phyloP scores from a whole-genome alignment of 2,888 invertebrate species.

The Amiota mariae region DNA sequence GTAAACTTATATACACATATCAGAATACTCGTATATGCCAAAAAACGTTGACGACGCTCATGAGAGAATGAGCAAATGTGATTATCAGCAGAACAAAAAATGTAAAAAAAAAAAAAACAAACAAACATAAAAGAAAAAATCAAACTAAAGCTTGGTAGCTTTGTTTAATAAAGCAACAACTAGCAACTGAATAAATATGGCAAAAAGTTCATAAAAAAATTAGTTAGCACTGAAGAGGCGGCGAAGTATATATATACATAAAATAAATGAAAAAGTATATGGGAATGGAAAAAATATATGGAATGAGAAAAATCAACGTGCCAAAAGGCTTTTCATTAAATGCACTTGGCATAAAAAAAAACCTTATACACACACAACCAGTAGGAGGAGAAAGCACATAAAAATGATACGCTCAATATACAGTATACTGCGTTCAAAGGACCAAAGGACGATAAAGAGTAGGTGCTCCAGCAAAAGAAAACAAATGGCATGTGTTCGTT shows the following conservation, averaged over 20 bases:
- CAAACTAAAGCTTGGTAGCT: constrained; percentile 5
- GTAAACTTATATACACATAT: not conserved
- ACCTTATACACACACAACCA: no score
- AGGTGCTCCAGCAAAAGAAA: not conserved
- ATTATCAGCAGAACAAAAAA: constrained; percentile 53
- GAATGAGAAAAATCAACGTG: not conserved
- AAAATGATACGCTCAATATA: not conserved
- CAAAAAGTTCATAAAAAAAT: constrained; percentile 11
- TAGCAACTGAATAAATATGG: constrained; percentile 25
- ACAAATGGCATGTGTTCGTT: constrained; percentile 6
- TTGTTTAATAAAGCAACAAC: constrained; percentile 53
- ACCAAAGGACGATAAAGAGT: no score
- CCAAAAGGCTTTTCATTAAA: constrained; percentile 22
- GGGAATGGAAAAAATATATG: not conserved
- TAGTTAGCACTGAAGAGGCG: not conserved
- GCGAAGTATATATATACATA: not conserved
- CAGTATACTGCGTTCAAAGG: no score
- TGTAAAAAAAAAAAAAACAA: constrained; percentile 9
- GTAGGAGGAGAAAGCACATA: not conserved
- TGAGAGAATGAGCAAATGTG: constrained; percentile 52
- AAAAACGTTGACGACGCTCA: not conserved
- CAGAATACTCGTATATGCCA: no score
- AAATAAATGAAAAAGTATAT: not conserved
- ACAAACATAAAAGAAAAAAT: not conserved
- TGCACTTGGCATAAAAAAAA: not conserved